Evolutionary conservation across 2,888 invertebrate genomes (phyloP), one percentile per base, ranked within the genome.

Genomic region (Stenodera caucasica): DNA sequence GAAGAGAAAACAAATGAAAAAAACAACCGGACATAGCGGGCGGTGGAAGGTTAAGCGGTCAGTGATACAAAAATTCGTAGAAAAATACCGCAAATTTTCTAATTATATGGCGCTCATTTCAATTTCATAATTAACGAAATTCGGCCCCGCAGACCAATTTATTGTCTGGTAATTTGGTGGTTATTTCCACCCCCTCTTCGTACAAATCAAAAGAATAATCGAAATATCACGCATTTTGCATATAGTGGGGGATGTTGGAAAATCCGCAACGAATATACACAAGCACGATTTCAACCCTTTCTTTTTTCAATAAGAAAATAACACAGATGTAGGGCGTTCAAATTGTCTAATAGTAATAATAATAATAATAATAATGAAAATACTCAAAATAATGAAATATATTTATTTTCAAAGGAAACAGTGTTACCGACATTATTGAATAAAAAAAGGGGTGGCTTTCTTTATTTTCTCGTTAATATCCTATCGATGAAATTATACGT

Each of bases 11-110:
- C 14, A 12, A 32, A 12, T 11, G 23, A 54, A 54, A 30, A 40
- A 50, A 61, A 58, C 67, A 69, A 70, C 73, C 73, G 73, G 72
- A 73, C 73, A 72, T 73, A 71, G 73, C 74, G 72, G 74, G 73
- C 74, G 74, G 70, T 65, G 66, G 74, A 75, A 75, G 76, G 76
- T 76, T 75, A 76, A 74, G 69, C 76, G 76, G 75, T 75, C 75
- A 75, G 72, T 75, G 75, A 73, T 76, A 76, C 74, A n/a, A 75
- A 74, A 72, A 71, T 75, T 76, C 76, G 73, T 61, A 74, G 76
- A n/a, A n/a, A 76, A 76, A 71, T 66, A 72, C 75, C 75, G 74
- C 76, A 75, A 75, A 76, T n/a, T n/a, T 75, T 74, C 72, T 75
- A 76, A 76, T 76, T 76, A 76, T 73, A 75, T 74, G 75, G 75